A percentile compares a stretch with the other conserved stretches of the same genome.
Conservation (phyloP, 1,140 invertebrate species). For the Tetramorium simillimum region DNA sequence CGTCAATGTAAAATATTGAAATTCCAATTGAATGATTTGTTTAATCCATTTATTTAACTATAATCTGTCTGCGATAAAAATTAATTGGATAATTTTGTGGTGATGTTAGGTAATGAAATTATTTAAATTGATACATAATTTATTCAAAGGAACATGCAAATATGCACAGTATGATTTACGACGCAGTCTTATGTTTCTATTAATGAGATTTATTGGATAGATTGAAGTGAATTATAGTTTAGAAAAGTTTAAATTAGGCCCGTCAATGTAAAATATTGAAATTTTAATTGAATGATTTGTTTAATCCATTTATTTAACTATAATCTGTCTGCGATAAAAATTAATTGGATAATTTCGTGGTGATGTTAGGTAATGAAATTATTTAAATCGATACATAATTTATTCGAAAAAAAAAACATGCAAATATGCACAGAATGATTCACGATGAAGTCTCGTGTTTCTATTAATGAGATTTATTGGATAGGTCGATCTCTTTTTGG, state of each 20-base stretch:
- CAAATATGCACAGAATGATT: neutral
- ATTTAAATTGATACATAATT: neutral
- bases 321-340: neutral
- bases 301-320: neutral
- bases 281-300: neutral
- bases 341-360: neutral
- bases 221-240: neutral
- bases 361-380: neutral
- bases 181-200: too few relatives aligned
- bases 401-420: neutral
- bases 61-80: neutral
- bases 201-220: too few relatives aligned
- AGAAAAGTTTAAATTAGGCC: neutral
- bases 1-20: neutral
- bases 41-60: neutral
- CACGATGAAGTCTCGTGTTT: neutral
- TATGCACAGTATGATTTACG: too few relatives aligned
- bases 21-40: neutral
- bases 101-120: neutral
- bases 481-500: conserved; percentile 91
- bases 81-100: neutral
- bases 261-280: neutral
- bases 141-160: too few relatives aligned
- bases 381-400: neutral
- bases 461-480: neutral